Evolutionary conservation across 2,888 invertebrate species (phyloP).

Genomic region (Endotricha flammealis): DNA sequence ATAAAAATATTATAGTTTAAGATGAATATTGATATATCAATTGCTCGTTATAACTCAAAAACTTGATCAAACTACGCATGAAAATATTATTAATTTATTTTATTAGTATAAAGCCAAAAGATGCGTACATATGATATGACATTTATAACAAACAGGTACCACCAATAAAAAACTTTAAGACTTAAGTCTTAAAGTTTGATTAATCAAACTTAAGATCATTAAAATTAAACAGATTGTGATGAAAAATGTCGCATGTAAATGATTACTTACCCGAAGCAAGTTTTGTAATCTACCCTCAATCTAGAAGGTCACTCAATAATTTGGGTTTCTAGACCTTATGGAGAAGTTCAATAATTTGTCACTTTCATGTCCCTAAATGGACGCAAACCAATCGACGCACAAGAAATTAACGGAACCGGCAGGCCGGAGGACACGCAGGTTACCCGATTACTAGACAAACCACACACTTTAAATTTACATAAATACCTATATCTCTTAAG

Average conservation of each 20-base stretch:
- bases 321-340: slow-evolving; percentile 16
- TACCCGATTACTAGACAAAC: slow-evolving; percentile 22
- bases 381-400: slow-evolving; percentile 31
- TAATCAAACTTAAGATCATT: no score
- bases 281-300: slow-evolving; percentile 1
- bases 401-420: slow-evolving; percentile 39
- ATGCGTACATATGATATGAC: no score
- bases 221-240: background rate
- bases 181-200: no score
- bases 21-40: no score
- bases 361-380: slow-evolving; percentile 23
- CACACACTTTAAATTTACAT: slow-evolving; percentile 21
- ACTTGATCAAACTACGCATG: no score
- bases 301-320: slow-evolving; percentile 5
- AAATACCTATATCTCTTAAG: slow-evolving; percentile 13
- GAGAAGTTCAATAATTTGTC: slow-evolving; percentile 24
- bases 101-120: no score
- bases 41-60: no score
- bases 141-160: no score
- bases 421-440: slow-evolving; percentile 24
- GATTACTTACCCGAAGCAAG: background rate
- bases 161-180: no score
- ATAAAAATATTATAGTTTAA: no score
- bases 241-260: background rate
- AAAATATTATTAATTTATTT: no score